phyloP scores from a whole-genome alignment of 2,113 vertebrate genomes.

The Gambusia affinis region DNA sequence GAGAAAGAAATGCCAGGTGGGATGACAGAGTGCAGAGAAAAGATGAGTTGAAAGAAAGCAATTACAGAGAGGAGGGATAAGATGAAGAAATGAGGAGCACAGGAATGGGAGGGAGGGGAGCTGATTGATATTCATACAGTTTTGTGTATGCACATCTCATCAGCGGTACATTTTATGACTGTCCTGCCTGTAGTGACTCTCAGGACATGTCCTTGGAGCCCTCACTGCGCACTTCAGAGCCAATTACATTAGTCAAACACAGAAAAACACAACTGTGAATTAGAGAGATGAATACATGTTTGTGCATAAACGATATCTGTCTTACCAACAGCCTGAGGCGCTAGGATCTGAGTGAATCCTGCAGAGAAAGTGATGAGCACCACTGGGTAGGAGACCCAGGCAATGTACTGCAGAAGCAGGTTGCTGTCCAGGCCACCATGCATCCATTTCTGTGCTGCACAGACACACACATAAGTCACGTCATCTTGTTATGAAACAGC shows the following conservation, averaged over 20 bases:
- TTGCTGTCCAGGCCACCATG: conserved; percentile 91
- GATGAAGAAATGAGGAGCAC: conserved; percentile 42
- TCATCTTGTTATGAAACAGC: conserved; percentile 33
- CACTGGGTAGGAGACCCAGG: conserved; percentile 97
- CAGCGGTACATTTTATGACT: conserved; percentile 38
- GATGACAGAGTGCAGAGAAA: conserved; percentile 44
- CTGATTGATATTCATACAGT: conserved; percentile 68
- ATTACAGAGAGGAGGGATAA: conserved; percentile 46
- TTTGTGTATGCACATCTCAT: conserved; percentile 59
- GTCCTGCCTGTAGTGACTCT: conserved; percentile 34
- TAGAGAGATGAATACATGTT: conserved; percentile 26
- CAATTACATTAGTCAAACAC: conserved; percentile 52
- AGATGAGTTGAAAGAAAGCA: conserved; percentile 49
- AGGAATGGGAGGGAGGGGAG: conserved; percentile 3
- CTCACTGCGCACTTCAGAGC: conserved; percentile 30
- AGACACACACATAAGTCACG: conserved; percentile 42
- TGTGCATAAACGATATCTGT: conserved; percentile 21
- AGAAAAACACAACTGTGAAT: conserved; percentile 19
- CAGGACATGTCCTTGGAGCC: conserved; percentile 42
- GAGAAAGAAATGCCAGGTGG: conserved; percentile 18
- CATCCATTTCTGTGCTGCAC: conserved; percentile 99
- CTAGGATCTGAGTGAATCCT: conserved; percentile 96
- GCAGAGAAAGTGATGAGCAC: conserved; percentile 99
- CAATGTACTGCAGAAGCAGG: conserved; percentile 94
- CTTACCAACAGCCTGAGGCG: conserved; percentile 96